These are phyloP conservation scores for Drosophila repletoides DNA, from an alignment of 1,140 invertebrate genomes.

Conservation along the genomic window DNA sequence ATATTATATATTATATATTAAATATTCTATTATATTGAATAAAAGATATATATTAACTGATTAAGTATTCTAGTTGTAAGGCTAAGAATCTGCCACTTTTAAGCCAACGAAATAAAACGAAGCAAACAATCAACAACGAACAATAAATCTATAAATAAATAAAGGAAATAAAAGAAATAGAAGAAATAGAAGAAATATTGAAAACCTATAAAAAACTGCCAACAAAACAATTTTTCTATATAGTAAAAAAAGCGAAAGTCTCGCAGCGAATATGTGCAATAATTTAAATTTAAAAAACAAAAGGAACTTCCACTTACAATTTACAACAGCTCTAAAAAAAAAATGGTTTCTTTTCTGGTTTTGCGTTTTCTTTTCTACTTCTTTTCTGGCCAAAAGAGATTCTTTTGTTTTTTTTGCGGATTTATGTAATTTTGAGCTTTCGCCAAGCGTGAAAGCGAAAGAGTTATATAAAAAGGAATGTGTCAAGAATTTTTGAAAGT, in stretches of 20 bases:
- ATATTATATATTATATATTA: conserved; percentile 18
- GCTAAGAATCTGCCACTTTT: conserved; percentile 39
- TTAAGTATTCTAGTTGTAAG: conserved; percentile 44
- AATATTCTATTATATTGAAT: conserved; percentile 26
- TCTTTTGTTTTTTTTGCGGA: conserved; percentile 49
- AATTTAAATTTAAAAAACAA: conserved; percentile 38
- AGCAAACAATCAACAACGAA: conserved; percentile 79
- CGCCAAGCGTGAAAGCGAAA: conserved; percentile 44
- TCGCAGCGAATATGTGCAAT: conserved; percentile 61
- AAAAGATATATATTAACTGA: conserved; percentile 19
- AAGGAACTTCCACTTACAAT: conserved; percentile 23
- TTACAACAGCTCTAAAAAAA: conserved; percentile 5
- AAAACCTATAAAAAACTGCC: conserved; percentile 43
- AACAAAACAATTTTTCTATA: conserved; percentile 50
- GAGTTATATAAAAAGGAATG: conserved; percentile 38
- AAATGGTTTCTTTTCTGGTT: conserved; percentile 5
- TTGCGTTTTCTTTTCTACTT: conserved; percentile 18
- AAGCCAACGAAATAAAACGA: conserved; percentile 37
- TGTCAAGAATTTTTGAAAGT: conserved; percentile 46
- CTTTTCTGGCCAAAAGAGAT: conserved; percentile 10
- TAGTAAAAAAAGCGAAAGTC: conserved; percentile 64
- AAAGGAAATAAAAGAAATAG: background rate
- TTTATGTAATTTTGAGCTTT: conserved; percentile 48
- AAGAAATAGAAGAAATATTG: too few relatives aligned
- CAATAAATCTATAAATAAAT: conserved; percentile 52